Conservation (phyloP, 1,140 invertebrate species). For the Holotrichia oblita region DNA sequence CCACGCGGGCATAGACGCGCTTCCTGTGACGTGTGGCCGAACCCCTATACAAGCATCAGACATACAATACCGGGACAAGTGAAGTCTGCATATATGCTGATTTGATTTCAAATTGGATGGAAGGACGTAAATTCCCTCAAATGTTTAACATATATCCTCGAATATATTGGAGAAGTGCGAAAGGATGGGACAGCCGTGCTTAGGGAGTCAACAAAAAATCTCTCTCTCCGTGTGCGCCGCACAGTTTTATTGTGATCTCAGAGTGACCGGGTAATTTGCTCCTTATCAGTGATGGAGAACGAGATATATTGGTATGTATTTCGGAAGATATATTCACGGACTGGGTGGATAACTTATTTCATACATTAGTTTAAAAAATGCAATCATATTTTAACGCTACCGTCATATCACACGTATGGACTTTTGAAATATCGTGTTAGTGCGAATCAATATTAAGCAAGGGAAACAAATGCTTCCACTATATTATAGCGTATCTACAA, state of each 20-base stretch:
- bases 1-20: not conserved
- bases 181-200: conserved; percentile 12
- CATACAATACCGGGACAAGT: conserved; percentile 27
- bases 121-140: conserved; percentile 38
- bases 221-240: not conserved
- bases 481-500: too few relatives aligned
- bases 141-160: conserved; percentile 32
- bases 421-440: not conserved
- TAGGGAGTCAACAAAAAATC: conserved; percentile 24
- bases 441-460: too few relatives aligned
- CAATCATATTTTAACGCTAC: not conserved
- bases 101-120: conserved; percentile 41
- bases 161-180: conserved; percentile 6
- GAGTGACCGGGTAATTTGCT: conserved; percentile 28
- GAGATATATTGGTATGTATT: conserved; percentile 14
- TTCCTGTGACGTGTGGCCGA: conserved; percentile 7
- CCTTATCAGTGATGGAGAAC: conserved; percentile 21
- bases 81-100: conserved; percentile 39
- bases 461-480: not conserved
- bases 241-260: conserved; percentile 24
- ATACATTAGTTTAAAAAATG: conserved; percentile 11
- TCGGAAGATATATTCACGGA: not conserved
- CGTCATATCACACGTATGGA: not conserved
- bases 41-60: conserved; percentile 6
- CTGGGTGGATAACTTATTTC: not conserved